Evolutionary conservation across 2,113 vertebrate genomes (phyloP), one percentile per base, ranked within the genome.

Genomic region (Eretmochelys imbricata): DNA sequence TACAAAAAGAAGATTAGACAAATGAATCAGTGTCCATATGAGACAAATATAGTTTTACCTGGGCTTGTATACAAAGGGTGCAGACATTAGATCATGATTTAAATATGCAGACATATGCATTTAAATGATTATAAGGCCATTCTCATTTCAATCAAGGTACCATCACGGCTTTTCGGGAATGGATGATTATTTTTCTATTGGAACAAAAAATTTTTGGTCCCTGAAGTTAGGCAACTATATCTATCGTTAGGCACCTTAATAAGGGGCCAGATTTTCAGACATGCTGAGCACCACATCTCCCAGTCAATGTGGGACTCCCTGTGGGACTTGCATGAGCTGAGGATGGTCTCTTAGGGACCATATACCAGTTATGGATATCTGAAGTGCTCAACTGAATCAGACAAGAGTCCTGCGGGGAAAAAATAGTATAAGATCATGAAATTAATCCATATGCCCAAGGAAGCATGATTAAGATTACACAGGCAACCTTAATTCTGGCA

Each of bases 1-100:
- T 35, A 25, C 87, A 95, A 62, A 27, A 89, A 79, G 46, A 91
- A 59, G 72, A 93, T 96, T 90, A 95, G 84, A 86, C 57, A 92
- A 86, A 89, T 93, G 90, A 98, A 93, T 96, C 96, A 94, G 91
- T 35, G 80, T 89, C 90, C 19, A 19, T 38, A 16, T 1, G 2
- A 29, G 29, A 90, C 22, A 88, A 85, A 89, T 42, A 87, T 12
- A 84, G 35, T 62, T 55, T 12, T 83, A 83, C 59, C 85, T 92
- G 27, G 80, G n/a, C 19, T 97, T 24, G 27, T 31, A 48, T 19
- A 82, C 79, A 87, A 95, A 94, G 51, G n/a, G 31, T 85, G 89
- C 82, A 76, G 84, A 88, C 7, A 81, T 82, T 92, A 87, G 82
- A 78, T 81, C 35, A 57, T 0, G 3, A 51, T 0, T 3, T 38